Conservation (phyloP, 1,140 invertebrate genomes). For the Brachionus rotundiformis region DNA sequence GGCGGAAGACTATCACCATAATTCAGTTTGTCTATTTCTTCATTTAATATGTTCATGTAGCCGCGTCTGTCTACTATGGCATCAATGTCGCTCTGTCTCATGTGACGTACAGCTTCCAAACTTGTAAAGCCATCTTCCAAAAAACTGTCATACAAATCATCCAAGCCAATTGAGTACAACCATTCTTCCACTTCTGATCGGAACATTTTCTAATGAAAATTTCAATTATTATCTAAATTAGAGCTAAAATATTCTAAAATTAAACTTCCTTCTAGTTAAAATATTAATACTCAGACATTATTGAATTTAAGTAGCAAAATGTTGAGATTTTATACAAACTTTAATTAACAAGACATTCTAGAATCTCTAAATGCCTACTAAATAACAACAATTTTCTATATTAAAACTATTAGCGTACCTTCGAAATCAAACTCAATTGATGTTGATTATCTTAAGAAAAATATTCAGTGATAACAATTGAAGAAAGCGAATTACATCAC, state of each 20-base stretch:
- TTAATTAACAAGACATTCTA: constrained; percentile 47
- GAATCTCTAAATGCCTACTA: background rate
- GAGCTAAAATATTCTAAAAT: constrained; percentile 6
- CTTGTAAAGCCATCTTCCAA: constrained; percentile 36
- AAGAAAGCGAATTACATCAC: background rate
- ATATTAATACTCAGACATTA: constrained; percentile 13
- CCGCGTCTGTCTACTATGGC: constrained; percentile 46
- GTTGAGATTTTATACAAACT: constrained; percentile 31
- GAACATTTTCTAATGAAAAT: constrained; percentile 31
- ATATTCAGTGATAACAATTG: constrained; percentile 10
- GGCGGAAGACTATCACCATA: constrained; percentile 26
- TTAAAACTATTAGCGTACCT: constrained; percentile 45
- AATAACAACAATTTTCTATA: constrained; percentile 16
- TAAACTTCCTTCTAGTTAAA: background rate
- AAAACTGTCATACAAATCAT: constrained; percentile 33
- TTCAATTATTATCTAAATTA: constrained; percentile 17
- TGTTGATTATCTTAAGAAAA: background rate
- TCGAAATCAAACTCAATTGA: background rate
- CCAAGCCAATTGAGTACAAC: constrained; percentile 51
- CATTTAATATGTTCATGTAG: constrained; percentile 46
- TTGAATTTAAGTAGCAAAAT: background rate
- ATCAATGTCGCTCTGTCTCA: constrained; percentile 50
- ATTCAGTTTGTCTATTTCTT: constrained; percentile 46
- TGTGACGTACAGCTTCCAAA: constrained; percentile 30
- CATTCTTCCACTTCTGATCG: constrained; percentile 52